Base-by-base conservation (phyloP, 2,113 vertebrate species). In the Lampris incognitus region DNA sequence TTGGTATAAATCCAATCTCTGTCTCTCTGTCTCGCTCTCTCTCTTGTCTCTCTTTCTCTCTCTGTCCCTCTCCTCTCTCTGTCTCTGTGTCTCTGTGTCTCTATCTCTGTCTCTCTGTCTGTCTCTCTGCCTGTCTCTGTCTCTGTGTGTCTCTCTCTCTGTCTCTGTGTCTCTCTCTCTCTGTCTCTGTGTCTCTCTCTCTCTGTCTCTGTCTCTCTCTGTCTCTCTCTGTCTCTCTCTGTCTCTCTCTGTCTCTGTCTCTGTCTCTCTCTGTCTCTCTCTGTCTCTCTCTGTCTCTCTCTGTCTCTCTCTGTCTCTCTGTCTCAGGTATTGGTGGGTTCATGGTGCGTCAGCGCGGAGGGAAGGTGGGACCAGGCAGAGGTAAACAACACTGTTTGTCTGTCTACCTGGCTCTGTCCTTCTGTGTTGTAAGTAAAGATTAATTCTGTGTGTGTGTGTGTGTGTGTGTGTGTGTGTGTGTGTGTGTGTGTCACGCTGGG, bases 401-500 rank as follows among this genome's bases (percentile, higher is more conserved):
- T 57, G 24, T 57, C 9, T 46, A 60, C 9, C 50, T n/a, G 11
- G 52, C 9, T 52, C 9, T 8, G 51, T 52, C 9, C 3, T 8
- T 11, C 9, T 52, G 24, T 61, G 46, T 24, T 24, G 24, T 24
- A 24, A 24, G 24, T 24, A 24, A 24, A 24, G 24, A 24, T 24
- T 24, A 24, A 24, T 24, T 24, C 24, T 49, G 6, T 48, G 44
- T 40, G 36, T 46, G 9, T 40, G 41, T 63, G 6, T 48, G 44
- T 40, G 36, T 46, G 9, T 40, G 41, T 63, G 39, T 11, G 24
- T 46, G 36, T 61, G 49, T 62, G 11, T 67, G 40, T 68, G 52
- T 54, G 48, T 62, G n/a, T 40, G 2, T 13, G 6, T 39, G 1
- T 36, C 72, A 85, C 96, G 92, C 59, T 13, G 55, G 3, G 2